These are phyloP conservation scores for Chaenogobius annularis DNA, from an alignment of 2,113 vertebrate genomes.

Conservation along the genomic window DNA sequence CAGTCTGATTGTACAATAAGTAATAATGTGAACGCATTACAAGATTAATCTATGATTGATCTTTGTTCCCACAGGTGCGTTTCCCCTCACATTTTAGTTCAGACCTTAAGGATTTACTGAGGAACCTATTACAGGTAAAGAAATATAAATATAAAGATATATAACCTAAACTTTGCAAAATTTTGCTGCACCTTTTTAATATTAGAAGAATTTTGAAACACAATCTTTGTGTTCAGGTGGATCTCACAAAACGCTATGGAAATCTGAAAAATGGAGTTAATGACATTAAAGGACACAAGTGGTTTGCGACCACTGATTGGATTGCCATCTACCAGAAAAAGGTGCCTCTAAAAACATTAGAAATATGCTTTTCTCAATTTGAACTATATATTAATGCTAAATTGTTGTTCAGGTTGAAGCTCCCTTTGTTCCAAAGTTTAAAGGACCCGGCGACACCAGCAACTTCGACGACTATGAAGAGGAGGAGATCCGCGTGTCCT, in stretches of 20 bases:
- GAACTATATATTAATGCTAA: background rate
- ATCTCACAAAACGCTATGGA: constrained; percentile 90
- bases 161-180: background rate
- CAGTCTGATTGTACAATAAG: constrained; percentile 29
- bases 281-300: constrained; percentile 92
- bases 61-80: constrained; percentile 75
- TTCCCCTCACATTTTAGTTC: constrained; percentile 94
- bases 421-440: constrained; percentile 91
- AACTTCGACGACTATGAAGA: constrained; percentile 95
- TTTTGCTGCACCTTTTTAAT: background rate
- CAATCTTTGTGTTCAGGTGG: constrained; percentile 68
- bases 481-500: constrained; percentile 88
- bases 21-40: background rate
- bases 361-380: background rate
- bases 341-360: constrained; percentile 54
- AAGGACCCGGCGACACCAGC: constrained; percentile 92
- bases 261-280: constrained; percentile 92
- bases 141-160: background rate
- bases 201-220: background rate
- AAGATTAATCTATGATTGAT: background rate
- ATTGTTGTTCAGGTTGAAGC: constrained; percentile 81
- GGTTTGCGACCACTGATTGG: constrained; percentile 93
- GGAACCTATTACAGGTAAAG: constrained; percentile 85
- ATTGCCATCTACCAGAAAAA: constrained; percentile 92
- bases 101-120: constrained; percentile 90